Conservation (phyloP, 2,113 vertebrate species). For the Dinomys branickii region DNA sequence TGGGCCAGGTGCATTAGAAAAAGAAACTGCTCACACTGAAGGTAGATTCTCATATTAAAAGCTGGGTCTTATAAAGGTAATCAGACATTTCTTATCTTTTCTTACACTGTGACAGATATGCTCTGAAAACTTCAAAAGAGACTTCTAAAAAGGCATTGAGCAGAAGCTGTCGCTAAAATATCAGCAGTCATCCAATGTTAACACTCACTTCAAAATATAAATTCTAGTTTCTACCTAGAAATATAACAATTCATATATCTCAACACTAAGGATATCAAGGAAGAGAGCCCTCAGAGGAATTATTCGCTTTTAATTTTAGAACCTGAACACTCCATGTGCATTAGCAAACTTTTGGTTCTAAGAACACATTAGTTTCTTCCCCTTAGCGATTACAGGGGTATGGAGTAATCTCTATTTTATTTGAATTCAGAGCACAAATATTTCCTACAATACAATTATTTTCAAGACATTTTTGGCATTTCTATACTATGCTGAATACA, state of each 20-base stretch:
- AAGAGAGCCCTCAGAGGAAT: background rate
- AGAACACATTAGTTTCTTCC: background rate
- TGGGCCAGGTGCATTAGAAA: background rate
- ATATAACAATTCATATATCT: background rate
- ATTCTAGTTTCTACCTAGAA: background rate
- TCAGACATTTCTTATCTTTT: background rate
- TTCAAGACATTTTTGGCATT: conserved; percentile 20
- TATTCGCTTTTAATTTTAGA: background rate
- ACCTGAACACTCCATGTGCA: background rate
- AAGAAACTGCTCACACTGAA: background rate
- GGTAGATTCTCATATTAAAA: conserved; percentile 10
- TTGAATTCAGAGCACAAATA: background rate
- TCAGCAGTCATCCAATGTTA: background rate
- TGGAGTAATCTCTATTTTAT: background rate
- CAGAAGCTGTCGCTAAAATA: background rate
- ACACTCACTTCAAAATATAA: conserved; percentile 21
- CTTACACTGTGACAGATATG: background rate
- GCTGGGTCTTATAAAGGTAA: background rate
- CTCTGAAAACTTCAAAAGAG: background rate
- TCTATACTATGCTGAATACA: background rate
- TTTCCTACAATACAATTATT: conserved; percentile 45
- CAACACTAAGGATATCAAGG: background rate
- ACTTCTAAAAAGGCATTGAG: background rate
- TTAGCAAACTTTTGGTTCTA: background rate
- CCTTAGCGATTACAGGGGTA: background rate